Conservation (phyloP, 2,113 vertebrate genomes). For the Cranoglanis bouderius region DNA sequence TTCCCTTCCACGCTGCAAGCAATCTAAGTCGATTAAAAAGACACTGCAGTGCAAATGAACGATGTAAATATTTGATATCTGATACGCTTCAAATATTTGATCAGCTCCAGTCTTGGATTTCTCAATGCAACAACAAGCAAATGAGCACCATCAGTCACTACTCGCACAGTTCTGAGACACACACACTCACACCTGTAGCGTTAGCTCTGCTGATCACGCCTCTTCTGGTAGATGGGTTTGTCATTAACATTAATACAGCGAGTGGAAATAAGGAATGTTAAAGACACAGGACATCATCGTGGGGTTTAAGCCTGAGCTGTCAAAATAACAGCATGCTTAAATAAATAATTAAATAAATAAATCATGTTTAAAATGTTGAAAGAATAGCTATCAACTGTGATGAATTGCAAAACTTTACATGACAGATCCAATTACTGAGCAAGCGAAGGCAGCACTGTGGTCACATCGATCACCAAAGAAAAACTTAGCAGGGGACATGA, state of each 20-base stretch:
- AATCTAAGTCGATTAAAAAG: slow-evolving; percentile 42
- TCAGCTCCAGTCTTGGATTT: not conserved
- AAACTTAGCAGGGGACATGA: not conserved
- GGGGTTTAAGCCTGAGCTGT: not conserved
- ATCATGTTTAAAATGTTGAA: not conserved
- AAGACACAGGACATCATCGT: not conserved
- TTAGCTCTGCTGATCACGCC: not conserved
- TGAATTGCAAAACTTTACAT: not conserved
- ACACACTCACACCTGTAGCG: slow-evolving; percentile 13
- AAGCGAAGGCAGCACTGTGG: not conserved
- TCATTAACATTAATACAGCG: not conserved
- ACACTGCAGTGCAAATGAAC: slow-evolving; percentile 24
- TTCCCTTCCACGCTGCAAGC: slow-evolving; percentile 4
- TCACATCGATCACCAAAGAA: not conserved
- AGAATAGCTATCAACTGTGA: not conserved
- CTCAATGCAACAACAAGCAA: not conserved
- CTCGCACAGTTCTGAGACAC: not conserved
- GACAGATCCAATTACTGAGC: not conserved
- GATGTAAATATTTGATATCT: slow-evolving; percentile 37
- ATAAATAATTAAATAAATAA: not conserved
- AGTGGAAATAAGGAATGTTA: not conserved
- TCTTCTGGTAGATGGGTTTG: not conserved
- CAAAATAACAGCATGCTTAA: not conserved
- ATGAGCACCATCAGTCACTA: not conserved
- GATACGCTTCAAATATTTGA: not conserved